Conservation (phyloP, 1,140 invertebrate genomes). For the Pinna nobilis region DNA sequence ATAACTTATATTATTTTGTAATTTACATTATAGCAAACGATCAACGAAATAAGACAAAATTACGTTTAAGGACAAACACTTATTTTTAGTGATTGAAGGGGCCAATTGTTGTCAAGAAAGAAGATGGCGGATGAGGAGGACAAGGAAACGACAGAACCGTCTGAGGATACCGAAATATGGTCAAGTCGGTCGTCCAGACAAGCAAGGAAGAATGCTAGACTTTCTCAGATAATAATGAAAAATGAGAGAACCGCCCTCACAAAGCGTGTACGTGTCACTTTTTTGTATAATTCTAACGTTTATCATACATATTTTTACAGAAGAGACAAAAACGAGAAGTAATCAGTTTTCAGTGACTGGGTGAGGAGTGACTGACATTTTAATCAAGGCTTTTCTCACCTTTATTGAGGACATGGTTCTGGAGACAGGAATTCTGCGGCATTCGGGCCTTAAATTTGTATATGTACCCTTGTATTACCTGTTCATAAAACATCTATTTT, state of each 20-base stretch:
- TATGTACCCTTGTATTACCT: too few relatives aligned
- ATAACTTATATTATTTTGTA: background rate
- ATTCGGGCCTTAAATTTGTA: too few relatives aligned
- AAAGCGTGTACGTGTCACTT: conserved; percentile 26
- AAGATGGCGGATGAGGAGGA: conserved; percentile 38
- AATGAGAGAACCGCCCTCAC: conserved; percentile 33
- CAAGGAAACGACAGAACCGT: conserved; percentile 14
- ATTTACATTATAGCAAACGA: too few relatives aligned
- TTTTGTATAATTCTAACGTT: background rate
- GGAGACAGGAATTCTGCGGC: too few relatives aligned
- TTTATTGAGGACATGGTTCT: too few relatives aligned
- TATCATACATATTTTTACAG: background rate
- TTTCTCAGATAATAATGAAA: conserved; percentile 26
- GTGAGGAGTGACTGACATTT: too few relatives aligned
- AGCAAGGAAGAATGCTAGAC: conserved; percentile 33
- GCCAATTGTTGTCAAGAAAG: conserved; percentile 31
- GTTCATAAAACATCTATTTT: too few relatives aligned
- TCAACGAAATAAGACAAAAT: too few relatives aligned
- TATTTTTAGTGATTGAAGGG: conserved; percentile 1
- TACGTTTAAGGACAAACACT: background rate
- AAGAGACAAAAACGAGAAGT: background rate
- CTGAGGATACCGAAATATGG: background rate
- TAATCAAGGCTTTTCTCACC: too few relatives aligned
- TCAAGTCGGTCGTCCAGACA: conserved; percentile 24
- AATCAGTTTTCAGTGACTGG: too few relatives aligned